Conservation (phyloP, 2,113 vertebrate genomes). For the Oryzias curvinotus region DNA sequence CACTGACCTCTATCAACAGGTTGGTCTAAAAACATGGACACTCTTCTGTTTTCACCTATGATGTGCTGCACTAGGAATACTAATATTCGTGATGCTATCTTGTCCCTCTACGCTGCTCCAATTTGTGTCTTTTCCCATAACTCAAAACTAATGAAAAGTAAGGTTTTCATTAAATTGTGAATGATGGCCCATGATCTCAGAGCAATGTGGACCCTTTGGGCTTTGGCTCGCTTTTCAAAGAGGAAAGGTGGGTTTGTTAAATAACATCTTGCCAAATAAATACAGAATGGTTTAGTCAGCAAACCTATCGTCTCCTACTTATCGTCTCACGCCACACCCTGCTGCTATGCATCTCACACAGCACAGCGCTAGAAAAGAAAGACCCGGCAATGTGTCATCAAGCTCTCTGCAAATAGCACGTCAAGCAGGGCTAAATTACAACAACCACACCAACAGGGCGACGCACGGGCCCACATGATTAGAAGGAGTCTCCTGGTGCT, state of each 20-base stretch:
- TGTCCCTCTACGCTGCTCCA: conserved; percentile 24
- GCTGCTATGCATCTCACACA: conserved; percentile 44
- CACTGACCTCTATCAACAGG: conserved; percentile 59
- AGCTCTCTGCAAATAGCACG: conserved; percentile 73
- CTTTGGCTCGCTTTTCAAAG: conserved; percentile 20
- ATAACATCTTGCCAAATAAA: conserved; percentile 40
- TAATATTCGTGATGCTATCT: conserved; percentile 25
- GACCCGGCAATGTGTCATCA: conserved; percentile 60
- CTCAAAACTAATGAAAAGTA: conserved; percentile 19
- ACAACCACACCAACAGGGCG: conserved; percentile 63
- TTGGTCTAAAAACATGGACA: conserved; percentile 26
- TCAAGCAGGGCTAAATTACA: conserved; percentile 73
- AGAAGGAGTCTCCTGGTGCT: conserved; percentile 70
- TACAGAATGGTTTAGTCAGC: conserved; percentile 40
- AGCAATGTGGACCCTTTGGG: conserved; percentile 18
- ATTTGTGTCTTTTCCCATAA: conserved; percentile 30
- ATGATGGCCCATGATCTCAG: conserved; percentile 27
- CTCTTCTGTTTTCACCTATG: conserved; percentile 52
- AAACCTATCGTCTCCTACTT: conserved; percentile 62
- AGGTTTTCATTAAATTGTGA: conserved; percentile 29
- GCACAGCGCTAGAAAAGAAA: conserved; percentile 36
- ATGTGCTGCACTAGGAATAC: conserved; percentile 41
- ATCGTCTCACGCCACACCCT: conserved; percentile 68
- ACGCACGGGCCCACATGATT: conserved; percentile 72
- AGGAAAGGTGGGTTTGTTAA: conserved; percentile 3